A percentile compares a stretch with the other conserved stretches of the same genome.
phyloP scores from a whole-genome alignment of 2,113 vertebrate species.

The Tursiops truncatus region DNA sequence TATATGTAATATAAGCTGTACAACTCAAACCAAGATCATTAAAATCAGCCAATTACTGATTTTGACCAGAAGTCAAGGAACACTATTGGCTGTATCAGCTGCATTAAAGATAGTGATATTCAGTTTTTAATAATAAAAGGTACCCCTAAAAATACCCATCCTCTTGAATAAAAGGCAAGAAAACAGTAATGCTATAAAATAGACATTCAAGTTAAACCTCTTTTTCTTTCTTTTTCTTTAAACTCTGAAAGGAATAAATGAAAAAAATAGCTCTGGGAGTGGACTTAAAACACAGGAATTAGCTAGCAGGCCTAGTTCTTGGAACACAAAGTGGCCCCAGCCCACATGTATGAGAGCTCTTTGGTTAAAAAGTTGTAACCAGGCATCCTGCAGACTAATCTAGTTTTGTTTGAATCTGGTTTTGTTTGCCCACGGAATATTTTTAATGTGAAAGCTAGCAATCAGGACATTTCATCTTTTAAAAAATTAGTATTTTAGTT shows the following conservation, averaged over 20 bases:
- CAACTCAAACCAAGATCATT: slow-evolving; percentile 30
- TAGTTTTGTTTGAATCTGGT: slow-evolving; percentile 12
- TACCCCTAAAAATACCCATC: background rate
- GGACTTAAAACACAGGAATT: slow-evolving; percentile 4
- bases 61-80: slow-evolving; percentile 40
- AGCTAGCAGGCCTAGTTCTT: background rate
- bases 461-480: background rate
- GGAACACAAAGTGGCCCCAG: background rate
- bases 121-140: background rate
- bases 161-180: slow-evolving; percentile 43
- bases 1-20: background rate
- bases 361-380: background rate
- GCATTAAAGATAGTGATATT: background rate
- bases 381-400: background rate
- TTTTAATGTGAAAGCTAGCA: background rate
- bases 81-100: background rate
- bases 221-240: background rate
- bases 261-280: background rate
- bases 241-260: background rate
- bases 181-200: slow-evolving; percentile 13
- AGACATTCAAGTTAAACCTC: background rate
- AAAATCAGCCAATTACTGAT: slow-evolving; percentile 1
- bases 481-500: background rate
- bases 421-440: background rate
- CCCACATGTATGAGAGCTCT: background rate